Percentiles rank a stretch among this genome's conserved stretches.
Evolutionary conservation across 2,113 vertebrate species (phyloP).

Genomic region (Polyodon spathula): DNA sequence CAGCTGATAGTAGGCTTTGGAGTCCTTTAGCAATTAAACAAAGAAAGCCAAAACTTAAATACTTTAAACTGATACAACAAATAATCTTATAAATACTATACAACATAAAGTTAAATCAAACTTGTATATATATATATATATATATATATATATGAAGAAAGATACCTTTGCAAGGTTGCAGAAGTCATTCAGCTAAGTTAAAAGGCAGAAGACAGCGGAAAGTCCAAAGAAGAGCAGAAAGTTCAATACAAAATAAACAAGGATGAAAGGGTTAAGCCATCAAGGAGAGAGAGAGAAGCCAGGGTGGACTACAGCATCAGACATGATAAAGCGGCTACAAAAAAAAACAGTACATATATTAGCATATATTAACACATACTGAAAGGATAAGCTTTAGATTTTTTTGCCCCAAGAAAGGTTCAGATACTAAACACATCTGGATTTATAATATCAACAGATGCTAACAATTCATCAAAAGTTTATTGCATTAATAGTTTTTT

Average conservation of each 20-base stretch:
- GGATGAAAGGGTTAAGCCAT: too few species aligned
- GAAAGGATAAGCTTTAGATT: too few species aligned
- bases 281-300: too few species aligned
- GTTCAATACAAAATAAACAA: not conserved
- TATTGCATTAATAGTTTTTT: too few species aligned
- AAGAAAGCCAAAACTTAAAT: not conserved
- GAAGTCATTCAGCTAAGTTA: constrained; percentile 52
- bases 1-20: constrained; percentile 85
- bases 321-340: too few species aligned
- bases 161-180: constrained; percentile 54
- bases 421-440: too few species aligned
- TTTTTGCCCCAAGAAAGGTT: too few species aligned
- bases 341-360: too few species aligned
- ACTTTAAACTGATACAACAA: not conserved
- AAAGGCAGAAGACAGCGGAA: constrained; percentile 44
- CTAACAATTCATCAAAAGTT: too few species aligned
- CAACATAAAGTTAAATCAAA: not conserved
- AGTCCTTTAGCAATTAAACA: constrained; percentile 65
- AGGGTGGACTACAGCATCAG: too few species aligned
- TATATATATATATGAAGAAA: constrained; percentile 34
- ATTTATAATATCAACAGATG: too few species aligned
- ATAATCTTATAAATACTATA: not conserved
- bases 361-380: too few species aligned
- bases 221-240: constrained; percentile 39
- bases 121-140: constrained; percentile 28